Evolutionary conservation across 2,888 invertebrate genomes (phyloP), one percentile per base, ranked within the genome.

Genomic region (Boloria euphrosyne): DNA sequence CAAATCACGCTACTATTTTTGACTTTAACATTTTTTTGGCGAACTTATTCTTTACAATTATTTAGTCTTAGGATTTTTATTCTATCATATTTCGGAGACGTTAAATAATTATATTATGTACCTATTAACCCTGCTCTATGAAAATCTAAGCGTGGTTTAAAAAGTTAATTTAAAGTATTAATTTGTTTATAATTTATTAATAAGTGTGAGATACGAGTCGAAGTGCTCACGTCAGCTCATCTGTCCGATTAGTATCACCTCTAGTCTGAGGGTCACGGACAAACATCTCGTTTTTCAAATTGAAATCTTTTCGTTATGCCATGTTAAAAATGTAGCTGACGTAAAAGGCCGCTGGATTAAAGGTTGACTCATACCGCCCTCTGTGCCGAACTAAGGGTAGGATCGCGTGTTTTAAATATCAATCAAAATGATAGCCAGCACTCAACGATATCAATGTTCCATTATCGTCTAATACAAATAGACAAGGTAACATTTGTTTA

Each of bases 191-290:
- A 74, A 74, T 76, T 75, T 73, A 66, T 75, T 62, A 68, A 65
- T 57, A 66, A 65, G 61, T 17, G 54, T 74, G 75, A 74, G 75
- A 75, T 73, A 74, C 74, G 73, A 73, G 71, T 67, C 69, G 65
- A 71, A 69, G 73, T 61, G 69, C 82, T 80, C 82, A 78, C 82
- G 86, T 88, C 89, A 84, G 78, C 83, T 83, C 88, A 87, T 84
- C 91, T 92, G 91, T 90, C 91, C 87, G 90, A 90, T 88, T 90
- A 89, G 82, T 85, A 90, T 91, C 90, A 89, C 85, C 85, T 85
- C 82, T 83, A 86, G 84, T 85, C 83, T 86, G 80, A 83, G 83
- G 87, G 87, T 87, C 87, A 89, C 85, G 82, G 85, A 80, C 81
- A 84, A 82, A 84, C 81, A 82, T 81, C 79, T 81, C 83, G 77